Evolutionary conservation across 2,888 invertebrate genomes (phyloP), one percentile per base, ranked within the genome.

Genomic region (Chesias legatella): DNA sequence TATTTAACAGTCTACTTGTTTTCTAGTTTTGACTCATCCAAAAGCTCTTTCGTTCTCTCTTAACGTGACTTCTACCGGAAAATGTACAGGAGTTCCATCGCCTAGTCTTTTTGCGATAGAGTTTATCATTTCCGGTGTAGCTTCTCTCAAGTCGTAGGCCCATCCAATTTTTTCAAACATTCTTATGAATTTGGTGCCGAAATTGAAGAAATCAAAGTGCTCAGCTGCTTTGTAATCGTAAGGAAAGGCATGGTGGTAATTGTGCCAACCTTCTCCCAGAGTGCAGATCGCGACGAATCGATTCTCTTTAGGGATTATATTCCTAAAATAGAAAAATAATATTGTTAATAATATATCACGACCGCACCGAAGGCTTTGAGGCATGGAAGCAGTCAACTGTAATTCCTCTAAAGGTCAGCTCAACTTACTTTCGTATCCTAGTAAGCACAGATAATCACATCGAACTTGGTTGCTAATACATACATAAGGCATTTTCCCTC

Each of bases 231-330:
- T 88, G 68, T 90, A 91, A 63, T 91, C 91, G 75, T 91, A 92
- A 1, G 94, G 94, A 63, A 94, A 94, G 0, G 91, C 91, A 67
- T 94, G 94, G 63, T 94, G 94, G 70, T 93, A 94, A 71, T 94
- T 94, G 73, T 94, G 94, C 91, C 93, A 94, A 1, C 94, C 94
- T 66, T 92, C 92, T 0, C 92, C 91, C 0, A 89, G 66, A 0
- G 92, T 90, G 34, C 91, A 79, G 0, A 90, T 79, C 0, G 91
- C 85, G 0, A 93, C 93, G 33, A 90, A 81, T n/a, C 82, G 73
- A 55, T 91, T 92, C 63, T 93, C 92, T 0, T 90, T 86, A 1
- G 93, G 92, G 47, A 90, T 81, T 59, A 93, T 88, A 63, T 84
- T 74, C 60, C 92, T 90, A 76, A 27, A 79, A 79, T 20, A 47